phyloP scores from a whole-genome alignment of 2,113 vertebrate genomes.

The Alces alces region DNA sequence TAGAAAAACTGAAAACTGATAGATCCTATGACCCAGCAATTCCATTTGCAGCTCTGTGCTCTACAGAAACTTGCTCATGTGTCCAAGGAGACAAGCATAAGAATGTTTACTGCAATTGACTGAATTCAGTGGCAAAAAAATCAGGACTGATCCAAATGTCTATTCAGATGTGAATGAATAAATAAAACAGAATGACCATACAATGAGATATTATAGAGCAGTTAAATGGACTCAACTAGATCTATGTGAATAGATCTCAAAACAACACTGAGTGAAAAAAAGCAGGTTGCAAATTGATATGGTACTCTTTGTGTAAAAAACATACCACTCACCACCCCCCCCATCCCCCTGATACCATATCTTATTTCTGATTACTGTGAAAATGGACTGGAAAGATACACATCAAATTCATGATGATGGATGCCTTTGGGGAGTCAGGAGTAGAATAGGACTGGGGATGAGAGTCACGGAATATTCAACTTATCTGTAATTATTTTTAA shows the following conservation, averaged over 20 bases:
- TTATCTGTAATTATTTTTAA: slow-evolving; percentile 4
- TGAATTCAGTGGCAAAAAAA: background rate
- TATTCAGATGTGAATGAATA: background rate
- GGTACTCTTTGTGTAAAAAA: background rate
- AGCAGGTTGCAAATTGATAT: background rate
- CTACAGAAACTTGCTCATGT: background rate
- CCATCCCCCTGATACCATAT: background rate
- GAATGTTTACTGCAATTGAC: background rate
- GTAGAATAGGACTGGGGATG: background rate
- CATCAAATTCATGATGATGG: slow-evolving; percentile 10
- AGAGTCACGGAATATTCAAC: background rate
- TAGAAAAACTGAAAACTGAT: background rate
- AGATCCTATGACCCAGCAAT: background rate
- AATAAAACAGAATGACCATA: slow-evolving; percentile 4
- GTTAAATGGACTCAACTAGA: background rate
- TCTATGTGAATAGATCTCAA: slow-evolving; percentile 14
- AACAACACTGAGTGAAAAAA: background rate
- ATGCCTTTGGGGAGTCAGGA: background rate
- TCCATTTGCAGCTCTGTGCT: background rate
- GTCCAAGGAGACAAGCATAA: background rate
- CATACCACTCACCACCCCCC: background rate
- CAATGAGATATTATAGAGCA: background rate
- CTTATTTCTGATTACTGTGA: slow-evolving; percentile 28
- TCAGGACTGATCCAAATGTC: background rate
- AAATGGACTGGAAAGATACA: background rate